A percentile compares a stretch with the other conserved stretches of the same genome.
Conservation (phyloP, 2,113 vertebrate species). For the Bungarus multicinctus region DNA sequence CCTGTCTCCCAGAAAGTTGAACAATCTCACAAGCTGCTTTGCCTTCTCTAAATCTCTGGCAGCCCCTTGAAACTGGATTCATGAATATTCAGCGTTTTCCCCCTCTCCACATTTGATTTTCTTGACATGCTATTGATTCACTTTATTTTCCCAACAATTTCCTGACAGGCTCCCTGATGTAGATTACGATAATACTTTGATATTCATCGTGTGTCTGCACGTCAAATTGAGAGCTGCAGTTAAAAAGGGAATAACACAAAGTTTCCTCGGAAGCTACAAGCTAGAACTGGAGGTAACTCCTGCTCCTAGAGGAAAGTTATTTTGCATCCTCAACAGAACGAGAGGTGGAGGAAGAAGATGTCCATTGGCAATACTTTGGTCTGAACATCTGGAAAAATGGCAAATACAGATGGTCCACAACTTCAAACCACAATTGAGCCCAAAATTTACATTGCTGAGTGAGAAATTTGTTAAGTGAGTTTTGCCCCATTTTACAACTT, state of each 20-base stretch:
- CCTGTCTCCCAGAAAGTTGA: conserved; percentile 61
- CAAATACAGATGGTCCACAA: neutral
- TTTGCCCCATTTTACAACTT: too few species aligned
- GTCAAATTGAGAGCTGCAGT: conserved; percentile 32
- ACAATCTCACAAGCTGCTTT: conserved; percentile 67
- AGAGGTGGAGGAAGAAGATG: neutral
- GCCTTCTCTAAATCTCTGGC: conserved; percentile 68
- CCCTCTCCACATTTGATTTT: conserved; percentile 58
- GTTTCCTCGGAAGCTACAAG: neutral
- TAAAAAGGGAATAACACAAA: conserved; percentile 33
- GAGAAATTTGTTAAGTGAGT: too few species aligned
- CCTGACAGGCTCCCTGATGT: conserved; percentile 74
- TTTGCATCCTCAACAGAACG: neutral
- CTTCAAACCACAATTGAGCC: too few species aligned
- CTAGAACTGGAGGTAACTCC: neutral
- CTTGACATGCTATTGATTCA: conserved; percentile 78
- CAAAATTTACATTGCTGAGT: too few species aligned
- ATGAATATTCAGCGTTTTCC: conserved; percentile 78
- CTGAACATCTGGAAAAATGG: neutral
- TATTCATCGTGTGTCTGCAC: conserved; percentile 71
- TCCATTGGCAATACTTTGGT: too few species aligned
- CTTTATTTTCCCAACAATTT: conserved; percentile 83
- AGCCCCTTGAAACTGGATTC: conserved; percentile 70
- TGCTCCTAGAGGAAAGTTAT: rapidly evolving
- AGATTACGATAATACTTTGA: conserved; percentile 78